Base-by-base conservation (phyloP, 2,888 invertebrate genomes). In the Dryocosmus kuriphilus region DNA sequence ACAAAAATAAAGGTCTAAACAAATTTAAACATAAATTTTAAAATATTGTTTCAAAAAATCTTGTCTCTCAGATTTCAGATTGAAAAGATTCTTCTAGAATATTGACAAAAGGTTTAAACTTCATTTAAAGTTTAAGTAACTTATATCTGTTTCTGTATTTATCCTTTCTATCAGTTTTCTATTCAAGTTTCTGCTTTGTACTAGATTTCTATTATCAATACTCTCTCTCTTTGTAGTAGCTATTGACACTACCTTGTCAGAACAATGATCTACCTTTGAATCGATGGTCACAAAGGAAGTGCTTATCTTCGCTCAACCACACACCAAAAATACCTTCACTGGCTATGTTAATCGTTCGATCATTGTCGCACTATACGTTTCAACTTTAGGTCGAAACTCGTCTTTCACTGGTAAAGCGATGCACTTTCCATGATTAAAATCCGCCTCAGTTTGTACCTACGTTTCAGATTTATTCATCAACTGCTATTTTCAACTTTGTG, bases 371-470 rank as follows among this genome's bases (percentile, higher is more conserved):
- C 24, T 16, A 9, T n/a, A 6, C 22, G 16, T 6, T 32, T 51
- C 14, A 71, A 55, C 14, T 55, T 32, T 6, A 32, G 14, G 14
- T 71, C 24, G 30, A 51, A 30, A 30, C 30, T 5, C 1, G 11
- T n/a, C 55, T 55, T 27, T 35, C 32, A n/a, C 35, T 22, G 1
- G 11, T 9, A 14, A n/a, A 32, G n/a, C 30, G 32, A 3, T n/a
- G 32, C 63, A 63, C 63, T 63, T 63, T 32, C n/a, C 63, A 32
- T n/a, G 63, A 63, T 63, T 63, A 22, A 63, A 63, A 63, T 35
- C 27, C 27, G 2, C 27, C 4, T 60, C 6, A 11, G 5, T 24
- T 57, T 57, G 24, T 24, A 57, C 11, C 24, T 57, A 27, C 60
- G 6, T 60, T 24, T 27, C 16, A 4, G 27, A 27, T 60, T 16